Evolutionary conservation across 2,797 vertebrate species (phyloP).

Genomic region (Falco naumanni): DNA sequence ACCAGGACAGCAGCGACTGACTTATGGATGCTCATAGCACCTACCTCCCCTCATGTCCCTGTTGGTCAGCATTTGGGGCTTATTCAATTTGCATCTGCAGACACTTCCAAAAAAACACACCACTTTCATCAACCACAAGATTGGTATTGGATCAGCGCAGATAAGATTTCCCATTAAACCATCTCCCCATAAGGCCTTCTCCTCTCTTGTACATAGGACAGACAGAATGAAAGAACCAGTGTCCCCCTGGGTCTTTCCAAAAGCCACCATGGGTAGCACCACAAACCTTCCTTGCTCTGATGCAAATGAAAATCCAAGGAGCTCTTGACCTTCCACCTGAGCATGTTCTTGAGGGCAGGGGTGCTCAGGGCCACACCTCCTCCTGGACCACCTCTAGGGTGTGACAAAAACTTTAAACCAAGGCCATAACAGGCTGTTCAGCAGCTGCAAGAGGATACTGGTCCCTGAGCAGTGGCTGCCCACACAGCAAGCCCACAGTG

Average conservation of each 20-base stretch:
- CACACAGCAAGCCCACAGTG: background rate
- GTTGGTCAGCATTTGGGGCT: background rate
- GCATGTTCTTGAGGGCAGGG: background rate
- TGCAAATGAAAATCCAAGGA: background rate
- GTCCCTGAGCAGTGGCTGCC: background rate
- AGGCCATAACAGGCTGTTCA: background rate
- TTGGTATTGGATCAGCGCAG: background rate
- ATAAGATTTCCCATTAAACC: background rate
- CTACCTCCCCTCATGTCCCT: background rate
- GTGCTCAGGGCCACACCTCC: background rate
- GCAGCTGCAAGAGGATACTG: background rate
- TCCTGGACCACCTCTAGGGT: background rate
- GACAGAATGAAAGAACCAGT: background rate
- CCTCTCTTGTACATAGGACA: background rate
- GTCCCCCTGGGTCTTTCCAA: background rate
- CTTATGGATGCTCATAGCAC: no score
- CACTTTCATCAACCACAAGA: rapidly evolving
- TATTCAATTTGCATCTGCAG: background rate
- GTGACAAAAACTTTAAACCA: background rate
- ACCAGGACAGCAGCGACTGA: background rate
- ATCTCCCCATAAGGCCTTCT: background rate
- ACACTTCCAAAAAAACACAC: background rate
- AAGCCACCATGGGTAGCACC: background rate
- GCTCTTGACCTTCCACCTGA: background rate
- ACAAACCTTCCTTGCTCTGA: background rate